phyloP scores from a whole-genome alignment of 2,888 invertebrate species.

The Augiades crinisus region DNA sequence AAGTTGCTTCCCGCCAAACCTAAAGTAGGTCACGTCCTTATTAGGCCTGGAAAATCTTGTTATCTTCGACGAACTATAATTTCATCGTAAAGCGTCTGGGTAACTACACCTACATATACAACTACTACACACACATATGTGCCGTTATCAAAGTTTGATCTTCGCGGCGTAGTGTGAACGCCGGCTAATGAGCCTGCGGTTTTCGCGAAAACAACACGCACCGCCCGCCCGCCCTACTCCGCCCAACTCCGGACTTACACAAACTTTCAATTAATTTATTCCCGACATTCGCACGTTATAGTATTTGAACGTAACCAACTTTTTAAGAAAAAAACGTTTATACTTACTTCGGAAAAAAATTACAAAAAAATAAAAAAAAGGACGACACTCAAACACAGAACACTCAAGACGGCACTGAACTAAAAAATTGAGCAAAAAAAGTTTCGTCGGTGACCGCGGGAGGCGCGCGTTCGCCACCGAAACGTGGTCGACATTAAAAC shows the following conservation, averaged over 20 bases:
- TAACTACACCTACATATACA: not conserved
- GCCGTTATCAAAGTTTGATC: conserved; percentile 68
- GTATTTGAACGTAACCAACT: not conserved
- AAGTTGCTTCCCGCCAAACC: conserved; percentile 4
- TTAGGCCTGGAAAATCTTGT: conserved; percentile 15
- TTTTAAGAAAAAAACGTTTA: not conserved
- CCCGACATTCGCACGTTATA: conserved; percentile 30
- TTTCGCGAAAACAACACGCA: conserved; percentile 67
- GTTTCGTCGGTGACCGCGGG: conserved; percentile 68
- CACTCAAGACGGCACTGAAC: conserved; percentile 50
- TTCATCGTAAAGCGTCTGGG: conserved; percentile 12
- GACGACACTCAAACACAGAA: conserved; percentile 45
- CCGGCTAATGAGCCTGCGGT: conserved; percentile 77
- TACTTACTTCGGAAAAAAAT: conserved; percentile 32
- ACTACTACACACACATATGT: conserved; percentile 37
- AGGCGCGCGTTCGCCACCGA: conserved; percentile 79
- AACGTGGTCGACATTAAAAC: conserved; percentile 81
- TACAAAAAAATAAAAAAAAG: conserved; percentile 31
- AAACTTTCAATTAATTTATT: conserved; percentile 68
- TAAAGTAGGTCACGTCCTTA: conserved; percentile 22
- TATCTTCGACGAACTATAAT: conserved; percentile 21
- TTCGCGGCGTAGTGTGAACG: conserved; percentile 68
- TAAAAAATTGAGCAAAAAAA: conserved; percentile 40
- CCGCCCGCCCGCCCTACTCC: conserved; percentile 41
- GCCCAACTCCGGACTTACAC: conserved; percentile 57